These are phyloP conservation scores for Pammene aurita DNA, from an alignment of 2,888 invertebrate species.

Conservation along the genomic window DNA sequence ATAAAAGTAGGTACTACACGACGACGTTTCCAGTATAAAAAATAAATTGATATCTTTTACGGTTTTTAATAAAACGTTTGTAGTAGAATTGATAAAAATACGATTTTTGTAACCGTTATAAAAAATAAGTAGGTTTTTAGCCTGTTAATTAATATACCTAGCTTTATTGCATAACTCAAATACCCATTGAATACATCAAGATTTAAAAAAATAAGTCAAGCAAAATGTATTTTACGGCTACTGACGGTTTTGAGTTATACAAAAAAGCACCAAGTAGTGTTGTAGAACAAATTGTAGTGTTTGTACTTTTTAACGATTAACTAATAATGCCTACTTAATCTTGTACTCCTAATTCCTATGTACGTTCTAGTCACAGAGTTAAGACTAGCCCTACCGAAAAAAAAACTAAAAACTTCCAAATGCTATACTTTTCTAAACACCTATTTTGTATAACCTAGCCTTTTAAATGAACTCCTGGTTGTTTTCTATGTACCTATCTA, in stretches of 20 bases:
- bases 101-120: conserved; percentile 40
- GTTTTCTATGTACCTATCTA: conserved; percentile 58
- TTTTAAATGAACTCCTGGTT: conserved; percentile 56
- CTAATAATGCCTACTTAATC: conserved; percentile 61
- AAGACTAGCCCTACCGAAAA: conserved; percentile 73
- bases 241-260: conserved; percentile 18
- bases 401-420: conserved; percentile 39
- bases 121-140: conserved; percentile 39
- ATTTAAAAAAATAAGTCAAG: neutral
- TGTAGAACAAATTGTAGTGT: conserved; percentile 63
- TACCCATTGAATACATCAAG: neutral
- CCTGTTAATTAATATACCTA: conserved; percentile 8
- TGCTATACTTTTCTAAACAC: conserved; percentile 47
- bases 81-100: conserved; percentile 28
- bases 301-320: conserved; percentile 64
- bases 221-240: neutral
- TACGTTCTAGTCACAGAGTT: conserved; percentile 79
- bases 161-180: conserved; percentile 33
- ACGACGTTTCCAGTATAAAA: conserved; percentile 26
- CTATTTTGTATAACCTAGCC: conserved; percentile 44
- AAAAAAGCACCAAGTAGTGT: conserved; percentile 45
- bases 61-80: conserved; percentile 11
- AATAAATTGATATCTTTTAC: conserved; percentile 16
- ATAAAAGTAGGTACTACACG: conserved; percentile 14
- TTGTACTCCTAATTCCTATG: conserved; percentile 75